Evolutionary conservation across 1,140 invertebrate species (phyloP), one percentile per base, ranked within the genome.

Genomic region (Drosophila kikkawai): DNA sequence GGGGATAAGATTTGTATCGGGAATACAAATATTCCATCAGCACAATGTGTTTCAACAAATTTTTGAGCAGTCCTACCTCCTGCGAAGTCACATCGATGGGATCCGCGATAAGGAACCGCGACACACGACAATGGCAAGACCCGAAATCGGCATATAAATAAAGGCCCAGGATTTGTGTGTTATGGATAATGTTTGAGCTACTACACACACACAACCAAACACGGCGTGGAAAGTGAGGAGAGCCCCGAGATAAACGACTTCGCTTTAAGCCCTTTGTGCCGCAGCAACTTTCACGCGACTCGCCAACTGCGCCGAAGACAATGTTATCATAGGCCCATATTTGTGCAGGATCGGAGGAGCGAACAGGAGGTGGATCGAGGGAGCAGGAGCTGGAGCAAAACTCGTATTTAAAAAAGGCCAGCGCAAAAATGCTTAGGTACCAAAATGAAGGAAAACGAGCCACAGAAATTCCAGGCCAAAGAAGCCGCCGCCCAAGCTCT

Each of bases 281-380:
- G 67, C 76, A 68, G 70, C 79, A 82, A 86, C 82, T 86, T 86
- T 86, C 82, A 86, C 82, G 82, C 82, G 66, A 45, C 76, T 41
- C 42, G 76, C 51, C 57, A 66, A 69, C 55, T 59, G 53, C 57
- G 17, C 66, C 44, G 22, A 82, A 86, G 83, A 87, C 82, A 86
- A 86, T 86, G 82, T 87, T 86, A 86, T 87, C 83, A 86, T 87
- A 86, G 82, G 83, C 83, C 80, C 71, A 87, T 75, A 84, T 85
- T 84, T 84, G 81, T 85, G 82, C 84, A 80, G 82, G 67, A 84
- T 75, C 29, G 61, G 11, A 55, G 42, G 45, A 55, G 13, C 41
- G 22, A 29, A 26, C 47, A 63, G 32, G 44, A 45, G 47, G 42
- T 29, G 45, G 41, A 56, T 29, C 50, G 17, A 11, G 19, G 13